Evolutionary conservation across 2,888 invertebrate genomes (phyloP).

Genomic region (Melanotus villosus): DNA sequence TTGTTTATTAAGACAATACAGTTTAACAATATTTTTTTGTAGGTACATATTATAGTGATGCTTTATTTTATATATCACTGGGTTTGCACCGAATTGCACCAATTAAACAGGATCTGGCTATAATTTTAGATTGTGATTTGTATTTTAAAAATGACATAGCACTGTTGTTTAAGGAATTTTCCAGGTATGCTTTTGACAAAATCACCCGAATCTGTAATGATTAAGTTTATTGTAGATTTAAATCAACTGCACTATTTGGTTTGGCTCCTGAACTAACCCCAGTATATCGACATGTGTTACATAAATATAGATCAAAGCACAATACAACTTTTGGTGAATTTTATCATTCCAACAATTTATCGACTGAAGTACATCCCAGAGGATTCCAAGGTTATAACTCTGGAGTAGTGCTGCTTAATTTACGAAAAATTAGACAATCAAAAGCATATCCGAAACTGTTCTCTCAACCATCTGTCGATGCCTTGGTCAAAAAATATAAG

Average conservation of each 20-base stretch:
- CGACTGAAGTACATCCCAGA: constrained; percentile 58
- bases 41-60: constrained; percentile 84
- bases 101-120: constrained; percentile 72
- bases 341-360: constrained; percentile 63
- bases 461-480: constrained; percentile 70
- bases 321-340: constrained; percentile 73
- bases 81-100: constrained; percentile 81
- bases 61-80: constrained; percentile 83
- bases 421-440: constrained; percentile 78
- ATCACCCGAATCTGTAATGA: background rate
- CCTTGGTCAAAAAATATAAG: constrained; percentile 74
- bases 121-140: constrained; percentile 85
- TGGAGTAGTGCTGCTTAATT: constrained; percentile 81
- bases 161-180: constrained; percentile 78
- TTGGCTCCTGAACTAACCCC: constrained; percentile 83
- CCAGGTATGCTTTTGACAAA: constrained; percentile 63
- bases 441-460: constrained; percentile 73
- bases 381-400: constrained; percentile 87
- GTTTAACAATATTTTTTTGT: constrained; percentile 46
- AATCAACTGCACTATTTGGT: constrained; percentile 76
- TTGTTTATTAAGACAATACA: too few relatives aligned
- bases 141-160: constrained; percentile 79
- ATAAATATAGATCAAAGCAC: constrained; percentile 76
- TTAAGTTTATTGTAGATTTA: constrained; percentile 69
- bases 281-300: constrained; percentile 83